A percentile compares a stretch with the other conserved stretches of the same genome.
phyloP scores from a whole-genome alignment of 2,113 vertebrate genomes.

The Euleptes europaea region DNA sequence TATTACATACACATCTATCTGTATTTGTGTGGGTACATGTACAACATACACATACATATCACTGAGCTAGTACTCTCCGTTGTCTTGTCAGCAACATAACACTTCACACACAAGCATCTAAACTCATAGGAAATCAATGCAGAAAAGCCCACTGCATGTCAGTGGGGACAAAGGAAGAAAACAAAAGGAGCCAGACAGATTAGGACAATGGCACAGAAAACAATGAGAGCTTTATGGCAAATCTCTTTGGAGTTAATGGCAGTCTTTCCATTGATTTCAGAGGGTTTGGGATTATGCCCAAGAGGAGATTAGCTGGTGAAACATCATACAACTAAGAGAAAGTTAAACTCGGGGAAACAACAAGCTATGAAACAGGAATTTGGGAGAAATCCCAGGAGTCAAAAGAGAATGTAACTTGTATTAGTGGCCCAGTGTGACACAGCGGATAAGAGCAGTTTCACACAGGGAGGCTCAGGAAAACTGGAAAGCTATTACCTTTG shows the following conservation, averaged over 20 bases:
- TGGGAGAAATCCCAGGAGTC: not conserved
- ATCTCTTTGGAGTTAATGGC: not conserved
- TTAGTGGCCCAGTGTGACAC: not conserved
- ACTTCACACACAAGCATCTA: not conserved
- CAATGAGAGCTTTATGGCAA: conserved; percentile 19
- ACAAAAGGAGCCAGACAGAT: conserved; percentile 25
- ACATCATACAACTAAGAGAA: not conserved
- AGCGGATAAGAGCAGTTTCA: not conserved
- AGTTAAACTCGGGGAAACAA: not conserved
- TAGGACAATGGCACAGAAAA: conserved; percentile 14
- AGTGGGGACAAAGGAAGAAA: not conserved
- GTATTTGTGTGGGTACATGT: not conserved
- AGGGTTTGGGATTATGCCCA: not conserved
- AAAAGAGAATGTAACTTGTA: not conserved
- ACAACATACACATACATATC: not conserved
- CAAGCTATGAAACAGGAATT: not conserved
- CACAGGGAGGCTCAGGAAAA: not conserved
- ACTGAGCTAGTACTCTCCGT: not conserved
- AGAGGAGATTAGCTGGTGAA: conserved; percentile 18
- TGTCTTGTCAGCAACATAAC: not conserved
- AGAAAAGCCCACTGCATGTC: not conserved
- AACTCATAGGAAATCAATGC: not conserved
- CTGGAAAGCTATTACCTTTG: not conserved
- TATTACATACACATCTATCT: not conserved
- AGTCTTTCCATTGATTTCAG: conserved; percentile 17